Conservation (phyloP, 2,113 vertebrate genomes). For the Chinchilla lanigera region DNA sequence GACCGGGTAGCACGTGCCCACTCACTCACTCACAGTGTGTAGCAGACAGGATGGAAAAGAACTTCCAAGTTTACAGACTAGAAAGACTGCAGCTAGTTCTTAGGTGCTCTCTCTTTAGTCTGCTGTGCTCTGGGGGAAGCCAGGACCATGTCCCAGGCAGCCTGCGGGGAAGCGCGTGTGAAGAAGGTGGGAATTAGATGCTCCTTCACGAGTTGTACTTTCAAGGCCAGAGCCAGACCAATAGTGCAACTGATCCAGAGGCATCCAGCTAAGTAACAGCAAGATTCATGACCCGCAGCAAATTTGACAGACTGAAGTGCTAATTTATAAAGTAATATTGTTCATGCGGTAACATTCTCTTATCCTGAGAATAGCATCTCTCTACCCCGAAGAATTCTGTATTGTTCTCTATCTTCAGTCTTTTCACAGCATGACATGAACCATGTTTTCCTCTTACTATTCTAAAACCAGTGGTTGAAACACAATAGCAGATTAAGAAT, state of each 20-base stretch:
- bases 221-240: not conserved
- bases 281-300: not conserved
- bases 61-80: not conserved
- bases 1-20: not conserved
- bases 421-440: not conserved
- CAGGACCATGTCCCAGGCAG: accelerated
- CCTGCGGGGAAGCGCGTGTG: not conserved
- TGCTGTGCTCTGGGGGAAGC: not conserved
- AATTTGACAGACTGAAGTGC: not conserved
- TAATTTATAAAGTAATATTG: not conserved
- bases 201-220: not conserved
- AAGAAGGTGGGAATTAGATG: not conserved
- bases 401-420: not conserved
- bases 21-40: not conserved
- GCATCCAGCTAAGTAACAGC: not conserved
- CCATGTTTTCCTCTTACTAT: not conserved
- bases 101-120: not conserved
- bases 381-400: not conserved
- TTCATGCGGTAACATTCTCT: not conserved
- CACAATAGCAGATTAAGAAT: not conserved
- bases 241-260: not conserved
- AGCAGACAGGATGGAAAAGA: not conserved
- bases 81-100: not conserved
- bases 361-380: not conserved
- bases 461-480: not conserved